phyloP scores from a whole-genome alignment of 2,888 invertebrate species.

The Chrysolina haemoptera region DNA sequence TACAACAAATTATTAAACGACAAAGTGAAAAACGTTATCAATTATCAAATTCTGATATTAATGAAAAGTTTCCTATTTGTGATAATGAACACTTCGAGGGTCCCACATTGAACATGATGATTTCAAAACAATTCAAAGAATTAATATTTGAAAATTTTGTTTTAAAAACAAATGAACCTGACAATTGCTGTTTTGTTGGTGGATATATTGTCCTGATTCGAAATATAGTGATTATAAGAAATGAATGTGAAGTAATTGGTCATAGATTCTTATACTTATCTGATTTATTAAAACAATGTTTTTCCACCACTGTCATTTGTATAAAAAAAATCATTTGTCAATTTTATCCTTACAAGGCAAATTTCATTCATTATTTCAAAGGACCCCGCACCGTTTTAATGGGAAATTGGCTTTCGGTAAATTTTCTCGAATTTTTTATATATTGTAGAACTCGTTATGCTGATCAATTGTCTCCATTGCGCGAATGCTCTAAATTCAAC shows the following conservation, averaged over 20 bases:
- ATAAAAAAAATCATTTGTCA: too few species aligned
- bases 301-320: too few species aligned
- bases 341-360: too few species aligned
- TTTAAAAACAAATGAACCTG: slow-evolving; percentile 11
- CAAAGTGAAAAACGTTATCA: slow-evolving; percentile 2
- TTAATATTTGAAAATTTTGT: not conserved
- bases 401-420: too few species aligned
- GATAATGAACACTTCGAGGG: slow-evolving; percentile 8
- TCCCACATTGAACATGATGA: not conserved
- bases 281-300: not conserved
- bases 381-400: too few species aligned
- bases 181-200: slow-evolving; percentile 19
- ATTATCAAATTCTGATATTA: not conserved
- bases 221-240: slow-evolving; percentile 1
- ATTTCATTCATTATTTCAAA: too few species aligned
- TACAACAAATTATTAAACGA: slow-evolving; percentile 12
- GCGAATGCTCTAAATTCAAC: too few species aligned
- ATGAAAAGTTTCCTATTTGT: slow-evolving; percentile 7
- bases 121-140: slow-evolving; percentile 6
- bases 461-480: too few species aligned
- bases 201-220: slow-evolving; percentile 9
- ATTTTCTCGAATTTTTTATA: too few species aligned
- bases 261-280: not conserved
- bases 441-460: too few species aligned
- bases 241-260: slow-evolving; percentile 10